These are phyloP conservation scores for Pristionchus pacificus DNA, from an alignment of 1,140 invertebrate species.

Conservation along the genomic window DNA sequence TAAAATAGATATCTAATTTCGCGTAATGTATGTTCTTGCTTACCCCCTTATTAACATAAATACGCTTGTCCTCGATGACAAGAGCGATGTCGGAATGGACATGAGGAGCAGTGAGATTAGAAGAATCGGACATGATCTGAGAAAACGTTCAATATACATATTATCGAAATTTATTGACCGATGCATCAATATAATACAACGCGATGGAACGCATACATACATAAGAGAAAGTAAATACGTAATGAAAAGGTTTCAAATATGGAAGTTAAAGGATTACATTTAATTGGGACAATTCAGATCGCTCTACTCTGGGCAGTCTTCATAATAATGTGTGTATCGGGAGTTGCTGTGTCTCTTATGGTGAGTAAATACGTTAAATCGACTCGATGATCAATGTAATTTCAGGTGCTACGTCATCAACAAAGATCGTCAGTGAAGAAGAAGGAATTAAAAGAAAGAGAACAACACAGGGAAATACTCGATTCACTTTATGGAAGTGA, in stretches of 20 bases:
- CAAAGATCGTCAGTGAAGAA: neutral
- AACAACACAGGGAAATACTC: too few relatives aligned
- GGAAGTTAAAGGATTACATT: too few relatives aligned
- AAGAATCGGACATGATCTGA: too few relatives aligned
- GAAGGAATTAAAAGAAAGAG: neutral
- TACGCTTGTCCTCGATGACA: neutral
- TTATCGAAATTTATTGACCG: too few relatives aligned
- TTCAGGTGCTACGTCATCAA: neutral
- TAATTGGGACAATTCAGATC: neutral
- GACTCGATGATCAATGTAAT: neutral
- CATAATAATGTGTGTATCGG: neutral
- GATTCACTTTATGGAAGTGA: too few relatives aligned
- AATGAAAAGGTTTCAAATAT: too few relatives aligned
- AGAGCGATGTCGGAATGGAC: constrained; percentile 9
- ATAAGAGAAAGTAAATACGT: too few relatives aligned
- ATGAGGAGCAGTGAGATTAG: too few relatives aligned
- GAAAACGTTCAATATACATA: too few relatives aligned
- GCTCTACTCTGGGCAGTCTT: neutral
- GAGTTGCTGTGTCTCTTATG: neutral
- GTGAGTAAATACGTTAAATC: neutral
- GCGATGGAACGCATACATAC: too few relatives aligned
- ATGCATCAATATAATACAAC: too few relatives aligned
- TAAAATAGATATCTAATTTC: neutral
- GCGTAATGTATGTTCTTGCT: neutral
- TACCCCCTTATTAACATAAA: constrained; percentile 1